Percentiles rank a stretch among this genome's conserved stretches.
Evolutionary conservation across 2,888 invertebrate species (phyloP).

Genomic region (Seira ritae): DNA sequence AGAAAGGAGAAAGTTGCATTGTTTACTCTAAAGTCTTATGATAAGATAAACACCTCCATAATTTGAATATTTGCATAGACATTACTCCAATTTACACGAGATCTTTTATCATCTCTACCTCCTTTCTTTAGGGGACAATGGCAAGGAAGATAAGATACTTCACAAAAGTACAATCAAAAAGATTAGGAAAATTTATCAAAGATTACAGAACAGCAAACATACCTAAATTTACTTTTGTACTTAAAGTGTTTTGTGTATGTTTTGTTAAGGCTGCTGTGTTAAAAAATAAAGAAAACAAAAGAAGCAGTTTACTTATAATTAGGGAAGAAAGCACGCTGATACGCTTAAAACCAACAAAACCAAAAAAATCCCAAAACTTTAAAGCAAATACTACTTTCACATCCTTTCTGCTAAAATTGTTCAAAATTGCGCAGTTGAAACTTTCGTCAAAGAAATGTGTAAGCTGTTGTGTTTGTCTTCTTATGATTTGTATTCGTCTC

Average conservation of each 20-base stretch:
- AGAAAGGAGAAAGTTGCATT: constrained; percentile 1
- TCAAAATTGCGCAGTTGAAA: too few species aligned
- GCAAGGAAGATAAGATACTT: neutral
- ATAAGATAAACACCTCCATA: constrained; percentile 11
- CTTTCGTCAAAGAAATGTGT: too few species aligned
- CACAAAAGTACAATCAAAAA: neutral
- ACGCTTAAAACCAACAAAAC: too few species aligned
- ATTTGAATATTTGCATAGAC: neutral
- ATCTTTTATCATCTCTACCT: neutral
- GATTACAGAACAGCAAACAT: neutral
- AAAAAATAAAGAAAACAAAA: neutral
- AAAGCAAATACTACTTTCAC: neutral
- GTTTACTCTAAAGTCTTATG: constrained; percentile 1
- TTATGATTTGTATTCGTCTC: too few species aligned
- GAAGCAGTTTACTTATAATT: neutral
- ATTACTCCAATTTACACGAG: neutral
- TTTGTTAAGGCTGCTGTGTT: neutral
- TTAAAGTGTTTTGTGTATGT: neutral
- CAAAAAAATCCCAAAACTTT: neutral
- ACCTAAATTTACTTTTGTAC: neutral
- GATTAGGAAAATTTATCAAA: neutral
- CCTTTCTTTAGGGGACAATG: neutral
- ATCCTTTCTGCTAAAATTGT: neutral
- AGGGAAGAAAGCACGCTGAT: too few species aligned
- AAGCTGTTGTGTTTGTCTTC: too few species aligned